Percentiles rank a stretch among this genome's conserved stretches.
Evolutionary conservation across 2,797 vertebrate species (phyloP).

Genomic region (Protosalanx chinensis): DNA sequence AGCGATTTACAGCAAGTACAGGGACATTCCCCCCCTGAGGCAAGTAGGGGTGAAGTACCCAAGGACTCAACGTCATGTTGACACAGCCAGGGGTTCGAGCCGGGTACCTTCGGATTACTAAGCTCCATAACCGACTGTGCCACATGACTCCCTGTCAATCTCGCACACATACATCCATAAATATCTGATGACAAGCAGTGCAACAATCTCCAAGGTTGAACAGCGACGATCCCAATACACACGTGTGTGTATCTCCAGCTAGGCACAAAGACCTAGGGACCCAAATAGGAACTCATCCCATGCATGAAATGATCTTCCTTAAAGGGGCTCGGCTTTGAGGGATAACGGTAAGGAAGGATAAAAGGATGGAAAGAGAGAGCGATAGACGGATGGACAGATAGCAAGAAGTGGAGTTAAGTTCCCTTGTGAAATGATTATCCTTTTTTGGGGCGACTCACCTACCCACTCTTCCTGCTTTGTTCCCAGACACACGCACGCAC

Average conservation of each 20-base stretch:
- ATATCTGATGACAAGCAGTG: conserved; percentile 57
- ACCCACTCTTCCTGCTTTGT: neutral
- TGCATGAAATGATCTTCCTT: conserved; percentile 62
- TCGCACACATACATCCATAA: conserved; percentile 11
- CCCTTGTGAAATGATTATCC: too few relatives aligned
- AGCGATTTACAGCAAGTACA: too few relatives aligned
- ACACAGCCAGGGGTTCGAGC: too few relatives aligned
- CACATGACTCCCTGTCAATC: too few relatives aligned
- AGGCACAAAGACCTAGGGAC: conserved; percentile 6
- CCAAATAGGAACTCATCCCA: conserved; percentile 52
- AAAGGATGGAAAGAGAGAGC: neutral
- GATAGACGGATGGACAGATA: neutral
- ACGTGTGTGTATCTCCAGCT: conserved; percentile 52
- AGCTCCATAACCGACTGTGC: too few relatives aligned
- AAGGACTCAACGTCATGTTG: too few relatives aligned
- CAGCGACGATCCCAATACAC: conserved; percentile 56
- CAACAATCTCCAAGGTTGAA: conserved; percentile 73
- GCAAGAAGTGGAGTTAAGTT: neutral
- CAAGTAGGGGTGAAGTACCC: too few relatives aligned
- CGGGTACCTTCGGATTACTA: too few relatives aligned
- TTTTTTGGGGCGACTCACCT: too few relatives aligned
- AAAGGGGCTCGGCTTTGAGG: conserved; percentile 50
- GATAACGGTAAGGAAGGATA: conserved; percentile 41
- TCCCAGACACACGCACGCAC: neutral
- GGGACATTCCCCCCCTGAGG: too few relatives aligned